Base-by-base conservation (phyloP, 2,797 vertebrate species). In the Sphaeramia orbicularis region DNA sequence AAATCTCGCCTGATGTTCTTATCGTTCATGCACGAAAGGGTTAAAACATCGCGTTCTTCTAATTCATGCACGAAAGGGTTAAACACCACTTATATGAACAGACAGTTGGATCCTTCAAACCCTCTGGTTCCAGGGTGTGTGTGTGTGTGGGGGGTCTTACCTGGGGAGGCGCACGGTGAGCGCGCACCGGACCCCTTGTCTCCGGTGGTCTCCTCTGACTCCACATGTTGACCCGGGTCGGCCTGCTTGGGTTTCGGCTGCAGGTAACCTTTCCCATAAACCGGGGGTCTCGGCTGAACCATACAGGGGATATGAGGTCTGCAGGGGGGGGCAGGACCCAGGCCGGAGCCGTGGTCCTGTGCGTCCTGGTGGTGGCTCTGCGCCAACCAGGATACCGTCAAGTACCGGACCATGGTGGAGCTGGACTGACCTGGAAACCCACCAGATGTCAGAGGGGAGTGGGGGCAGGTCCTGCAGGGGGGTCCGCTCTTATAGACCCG, bases 361-460 rank as follows among this genome's bases (percentile, higher is more conserved):
- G 27, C 6, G 2, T 15, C 47, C 37, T 38, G 40, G 38, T 54
- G 60, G 21, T 88, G 87, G 87, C 93, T 95, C 83, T 91, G 90
- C 14, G 93, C 90, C 71, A 95, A 77, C 94, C 93, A 95, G 78
- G 93, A 93, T 66, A 89, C 93, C 0, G 94, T 94, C 47, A 94
- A 94, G 78, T 72, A 91, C 65, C 88, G 92, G 19, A 91, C 82
- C 93, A 94, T 94, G 72, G 76, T 88, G 9, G 15, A 51, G 41
- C 64, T 14, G 49, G 47, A 5, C 55, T 61, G 80, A 74, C 53
- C 68, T 55, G 83, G 74, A 32, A 44, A 19, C 56, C 74, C 84
- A 58, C 35, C 50, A 16, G 44, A 63, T 57, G 83, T 65, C 73
- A 73, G 66, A 35, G 42, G 35, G 14, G 65, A 57, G 70, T 65